These are phyloP conservation scores for Mesorhabditis spiculigera DNA, from an alignment of 2,888 invertebrate species.

Conservation along the genomic window DNA sequence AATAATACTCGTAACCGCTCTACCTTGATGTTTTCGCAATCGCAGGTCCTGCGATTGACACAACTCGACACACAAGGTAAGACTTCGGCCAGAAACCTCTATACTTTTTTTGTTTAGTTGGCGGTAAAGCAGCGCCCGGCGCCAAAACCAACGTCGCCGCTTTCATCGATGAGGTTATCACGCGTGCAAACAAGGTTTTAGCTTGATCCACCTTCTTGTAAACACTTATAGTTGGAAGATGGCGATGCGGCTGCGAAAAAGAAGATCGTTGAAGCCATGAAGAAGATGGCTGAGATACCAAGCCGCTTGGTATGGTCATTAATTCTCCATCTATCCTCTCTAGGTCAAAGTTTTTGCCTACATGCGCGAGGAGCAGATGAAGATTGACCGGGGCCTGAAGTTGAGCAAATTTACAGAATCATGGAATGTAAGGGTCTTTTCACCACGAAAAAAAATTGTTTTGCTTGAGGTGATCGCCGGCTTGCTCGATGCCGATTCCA, in stretches of 20 bases:
- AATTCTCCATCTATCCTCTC: neutral
- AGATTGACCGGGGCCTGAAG: conserved; percentile 1
- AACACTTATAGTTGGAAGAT: neutral
- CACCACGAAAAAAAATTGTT: neutral
- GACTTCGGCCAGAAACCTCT: too few species aligned
- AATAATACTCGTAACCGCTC: too few species aligned
- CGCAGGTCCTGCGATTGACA: too few species aligned
- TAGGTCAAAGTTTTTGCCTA: neutral
- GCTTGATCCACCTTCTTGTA: neutral
- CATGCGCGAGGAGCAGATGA: neutral
- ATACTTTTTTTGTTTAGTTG: too few species aligned
- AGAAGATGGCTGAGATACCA: neutral
- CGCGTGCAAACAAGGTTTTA: neutral
- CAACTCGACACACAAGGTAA: too few species aligned
- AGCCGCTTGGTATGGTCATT: neutral
- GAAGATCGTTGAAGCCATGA: neutral
- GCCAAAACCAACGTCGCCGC: neutral
- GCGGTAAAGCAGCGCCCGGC: too few species aligned
- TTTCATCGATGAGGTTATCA: neutral
- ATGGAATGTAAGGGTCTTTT: neutral
- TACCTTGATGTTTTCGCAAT: too few species aligned
- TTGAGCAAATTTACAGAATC: neutral
- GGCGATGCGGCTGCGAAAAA: neutral
- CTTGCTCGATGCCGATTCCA: neutral
- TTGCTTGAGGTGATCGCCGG: neutral